These are phyloP conservation scores for Neuroscelio doddi DNA, from an alignment of 2,888 invertebrate species.

Conservation along the genomic window DNA sequence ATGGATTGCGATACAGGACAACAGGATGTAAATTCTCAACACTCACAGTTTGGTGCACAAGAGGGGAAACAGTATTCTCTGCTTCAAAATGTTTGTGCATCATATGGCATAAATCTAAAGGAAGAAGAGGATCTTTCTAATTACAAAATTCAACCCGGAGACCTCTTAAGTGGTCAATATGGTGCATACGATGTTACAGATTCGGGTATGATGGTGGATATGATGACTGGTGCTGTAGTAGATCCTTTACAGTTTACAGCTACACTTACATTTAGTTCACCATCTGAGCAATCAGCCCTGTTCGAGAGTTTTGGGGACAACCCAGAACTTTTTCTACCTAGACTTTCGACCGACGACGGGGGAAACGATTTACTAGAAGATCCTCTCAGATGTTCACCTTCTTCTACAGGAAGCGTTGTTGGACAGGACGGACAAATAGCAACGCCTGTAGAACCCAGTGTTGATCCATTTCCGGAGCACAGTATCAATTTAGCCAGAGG, in stretches of 20 bases:
- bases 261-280: conserved; percentile 84
- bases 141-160: conserved; percentile 83
- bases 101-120: conserved; percentile 82
- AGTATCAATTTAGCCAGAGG: conserved; percentile 72
- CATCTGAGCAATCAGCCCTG: conserved; percentile 82
- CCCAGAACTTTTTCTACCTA: conserved; percentile 85
- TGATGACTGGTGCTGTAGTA: conserved; percentile 82
- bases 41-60: conserved; percentile 67
- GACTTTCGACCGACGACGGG: conserved; percentile 78
- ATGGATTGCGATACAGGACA: conserved; percentile 87
- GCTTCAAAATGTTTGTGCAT: conserved; percentile 83
- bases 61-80: conserved; percentile 83
- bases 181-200: conserved; percentile 80
- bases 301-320: conserved; percentile 86
- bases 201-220: conserved; percentile 86
- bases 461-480: conserved; percentile 86
- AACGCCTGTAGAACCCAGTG: conserved; percentile 78
- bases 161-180: conserved; percentile 75
- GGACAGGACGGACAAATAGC: conserved; percentile 74
- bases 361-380: conserved; percentile 79
- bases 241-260: conserved; percentile 89
- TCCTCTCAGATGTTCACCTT: conserved; percentile 80
- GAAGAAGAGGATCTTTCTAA: conserved; percentile 84
- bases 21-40: conserved; percentile 73
- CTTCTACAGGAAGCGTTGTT: conserved; percentile 69